Evolutionary conservation across 2,888 invertebrate genomes (phyloP).

Genomic region (Neria commutata): DNA sequence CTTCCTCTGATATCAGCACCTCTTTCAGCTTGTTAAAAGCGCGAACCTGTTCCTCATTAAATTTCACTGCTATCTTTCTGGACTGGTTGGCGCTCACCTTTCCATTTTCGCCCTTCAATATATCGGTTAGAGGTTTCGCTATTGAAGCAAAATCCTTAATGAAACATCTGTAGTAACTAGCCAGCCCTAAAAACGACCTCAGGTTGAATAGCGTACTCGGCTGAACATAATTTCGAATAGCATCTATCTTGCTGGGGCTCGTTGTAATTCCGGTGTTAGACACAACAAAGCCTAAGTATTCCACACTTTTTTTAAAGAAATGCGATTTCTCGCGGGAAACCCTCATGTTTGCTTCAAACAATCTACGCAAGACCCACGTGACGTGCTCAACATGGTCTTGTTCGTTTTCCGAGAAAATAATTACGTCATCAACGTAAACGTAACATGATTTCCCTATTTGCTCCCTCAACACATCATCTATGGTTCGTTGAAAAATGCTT

Average conservation of each 20-base stretch:
- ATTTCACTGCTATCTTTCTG: constrained; percentile 19
- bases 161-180: constrained; percentile 25
- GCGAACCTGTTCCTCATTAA: constrained; percentile 21
- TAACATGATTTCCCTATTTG: too few species aligned
- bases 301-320: constrained; percentile 6
- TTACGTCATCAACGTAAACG: too few species aligned
- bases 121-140: constrained; percentile 31
- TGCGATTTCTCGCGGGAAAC: constrained; percentile 4
- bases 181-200: constrained; percentile 19
- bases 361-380: constrained; percentile 2
- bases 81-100: constrained; percentile 24
- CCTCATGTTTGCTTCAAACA: constrained; percentile 24
- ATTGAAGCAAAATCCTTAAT: constrained; percentile 30
- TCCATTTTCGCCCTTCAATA: constrained; percentile 31
- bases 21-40: constrained; percentile 27
- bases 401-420: not conserved
- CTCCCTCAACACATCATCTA: too few species aligned
- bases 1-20: constrained; percentile 1
- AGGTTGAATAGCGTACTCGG: constrained; percentile 7
- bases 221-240: constrained; percentile 7
- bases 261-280: constrained; percentile 10
- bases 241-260: constrained; percentile 11
- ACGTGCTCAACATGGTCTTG: constrained; percentile 4
- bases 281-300: constrained; percentile 13
- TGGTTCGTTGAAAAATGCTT: not conserved